Evolutionary conservation across 2,888 invertebrate genomes (phyloP).

Genomic region (Phania funesta): DNA sequence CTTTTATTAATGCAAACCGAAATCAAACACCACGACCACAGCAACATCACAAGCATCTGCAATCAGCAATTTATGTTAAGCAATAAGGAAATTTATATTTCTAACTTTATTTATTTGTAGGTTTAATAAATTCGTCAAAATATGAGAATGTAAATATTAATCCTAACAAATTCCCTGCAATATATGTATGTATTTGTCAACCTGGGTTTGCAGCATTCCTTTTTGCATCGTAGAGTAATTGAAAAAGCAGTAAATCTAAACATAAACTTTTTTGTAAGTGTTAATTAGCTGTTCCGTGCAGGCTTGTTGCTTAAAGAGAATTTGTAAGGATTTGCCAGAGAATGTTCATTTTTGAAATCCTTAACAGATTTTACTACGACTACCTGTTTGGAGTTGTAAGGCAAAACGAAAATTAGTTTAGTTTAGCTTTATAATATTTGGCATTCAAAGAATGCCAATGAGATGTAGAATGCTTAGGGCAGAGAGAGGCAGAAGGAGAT

Average conservation of each 20-base stretch:
- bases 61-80: background rate
- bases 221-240: too few species aligned
- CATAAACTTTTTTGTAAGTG: too few species aligned
- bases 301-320: too few species aligned
- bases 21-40: background rate
- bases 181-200: too few species aligned
- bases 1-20: background rate
- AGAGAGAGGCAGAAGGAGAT: background rate
- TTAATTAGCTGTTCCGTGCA: too few species aligned
- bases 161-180: too few species aligned
- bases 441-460: slow-evolving; percentile 19
- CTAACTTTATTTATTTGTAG: background rate
- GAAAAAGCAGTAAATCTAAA: too few species aligned
- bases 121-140: too few species aligned
- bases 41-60: background rate
- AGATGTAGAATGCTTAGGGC: background rate
- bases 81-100: background rate
- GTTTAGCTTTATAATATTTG: slow-evolving; percentile 17
- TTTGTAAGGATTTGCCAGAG: too few species aligned
- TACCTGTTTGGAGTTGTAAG: background rate
- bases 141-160: too few species aligned
- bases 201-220: too few species aligned
- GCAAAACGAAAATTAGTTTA: slow-evolving; percentile 22
- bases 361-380: background rate
- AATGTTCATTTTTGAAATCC: too few species aligned